Base-by-base conservation (phyloP, 2,888 invertebrate genomes). In the Trissolcus brochymenae region DNA sequence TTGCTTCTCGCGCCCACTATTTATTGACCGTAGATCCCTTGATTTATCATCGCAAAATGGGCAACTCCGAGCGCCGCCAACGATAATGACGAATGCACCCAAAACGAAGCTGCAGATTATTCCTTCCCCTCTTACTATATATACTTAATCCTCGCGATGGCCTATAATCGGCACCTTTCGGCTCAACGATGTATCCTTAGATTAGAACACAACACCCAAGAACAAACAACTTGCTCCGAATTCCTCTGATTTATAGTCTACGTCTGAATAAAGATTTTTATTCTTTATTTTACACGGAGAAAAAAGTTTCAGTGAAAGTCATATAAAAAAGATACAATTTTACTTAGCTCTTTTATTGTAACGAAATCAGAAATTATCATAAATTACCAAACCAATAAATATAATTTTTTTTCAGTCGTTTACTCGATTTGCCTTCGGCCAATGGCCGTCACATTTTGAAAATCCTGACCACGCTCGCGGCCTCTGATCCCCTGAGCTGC, bases 41-140 rank as follows among this genome's bases (percentile, higher is more conserved):
- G 76, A 79, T 79, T 76, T 79, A 76, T 76, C 65, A 46, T 79
- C 70, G 55, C 59, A 49, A 76, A 79, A 79, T 76, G 73, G 65
- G 40, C 72, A 61, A 75, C 53, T 64, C 17, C 72, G 59, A 65
- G 56, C 53, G 17, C 46, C 19, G 43, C 66, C 60, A 72, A n/a
- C 14, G 11, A 66, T 79, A 79, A 79, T 76, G 76, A 79, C 79
- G 79, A 76, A 76, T 70, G 76, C 62, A 66, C 76, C 79, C 14
- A 75, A 79, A 79, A 76, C 68, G 65, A 73, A 67, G 68, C 67
- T 61, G 49, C 54, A 60, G 72, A 78, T 67, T 75, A 68, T 65
- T 59, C 55, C 50, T 25, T 40, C 41, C 40, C n/a, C 43, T n/a
- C 43, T n/a, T 9, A n/a, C 59, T 61, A 55, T 57, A 72, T 75